A percentile compares a stretch with the other conserved stretches of the same genome.
phyloP scores from a whole-genome alignment of 2,797 vertebrate species.

The Smutsia temminckii region DNA sequence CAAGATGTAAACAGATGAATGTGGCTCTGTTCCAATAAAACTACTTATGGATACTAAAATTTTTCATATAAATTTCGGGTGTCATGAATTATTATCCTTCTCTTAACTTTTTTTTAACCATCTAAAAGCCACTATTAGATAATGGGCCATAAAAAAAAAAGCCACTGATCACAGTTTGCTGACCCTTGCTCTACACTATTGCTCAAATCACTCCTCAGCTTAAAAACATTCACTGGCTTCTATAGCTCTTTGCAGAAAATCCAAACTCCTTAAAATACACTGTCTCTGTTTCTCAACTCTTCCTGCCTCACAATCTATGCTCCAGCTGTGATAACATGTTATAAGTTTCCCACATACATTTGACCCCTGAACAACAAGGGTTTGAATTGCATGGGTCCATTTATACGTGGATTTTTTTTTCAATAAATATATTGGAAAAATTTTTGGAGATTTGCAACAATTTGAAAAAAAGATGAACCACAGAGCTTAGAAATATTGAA shows the following conservation, averaged over 20 bases:
- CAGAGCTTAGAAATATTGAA: too few relatives aligned
- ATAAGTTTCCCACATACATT: background rate
- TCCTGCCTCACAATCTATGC: background rate
- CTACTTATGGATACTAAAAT: background rate
- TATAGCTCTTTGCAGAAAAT: background rate
- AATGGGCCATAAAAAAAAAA: background rate
- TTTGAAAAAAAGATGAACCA: too few relatives aligned
- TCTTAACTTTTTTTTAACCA: background rate
- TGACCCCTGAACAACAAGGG: too few relatives aligned
- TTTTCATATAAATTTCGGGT: background rate
- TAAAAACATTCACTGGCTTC: background rate
- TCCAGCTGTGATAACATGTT: background rate
- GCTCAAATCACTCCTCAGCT: background rate
- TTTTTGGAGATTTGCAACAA: too few relatives aligned
- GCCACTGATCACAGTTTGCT: background rate
- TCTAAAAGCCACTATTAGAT: conserved; percentile 7
- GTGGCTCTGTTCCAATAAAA: background rate
- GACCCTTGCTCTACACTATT: background rate
- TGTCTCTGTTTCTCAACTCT: background rate
- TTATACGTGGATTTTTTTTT: too few relatives aligned
- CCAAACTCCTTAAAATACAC: background rate
- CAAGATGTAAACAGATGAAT: background rate
- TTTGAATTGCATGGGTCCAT: too few relatives aligned
- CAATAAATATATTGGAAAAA: too few relatives aligned
- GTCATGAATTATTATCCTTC: background rate